These are phyloP conservation scores for Silurus lanzhouensis DNA, from an alignment of 2,797 vertebrate genomes.

Conservation along the genomic window DNA sequence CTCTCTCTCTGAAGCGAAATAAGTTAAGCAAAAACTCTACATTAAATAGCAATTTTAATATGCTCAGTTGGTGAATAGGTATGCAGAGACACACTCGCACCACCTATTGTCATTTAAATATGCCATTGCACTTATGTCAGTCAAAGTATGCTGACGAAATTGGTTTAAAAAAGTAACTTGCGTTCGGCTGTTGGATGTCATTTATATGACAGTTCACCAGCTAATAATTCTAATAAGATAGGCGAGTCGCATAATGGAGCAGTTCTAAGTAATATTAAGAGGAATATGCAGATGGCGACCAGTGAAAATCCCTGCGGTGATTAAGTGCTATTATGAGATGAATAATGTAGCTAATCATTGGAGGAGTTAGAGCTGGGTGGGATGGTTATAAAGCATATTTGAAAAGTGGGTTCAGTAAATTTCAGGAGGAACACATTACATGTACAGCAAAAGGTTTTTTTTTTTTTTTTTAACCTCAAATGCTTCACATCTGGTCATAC, in stretches of 20 bases:
- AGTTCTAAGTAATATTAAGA: slow-evolving; percentile 65
- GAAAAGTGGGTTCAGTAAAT: not conserved
- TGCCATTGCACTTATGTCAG: slow-evolving; percentile 65
- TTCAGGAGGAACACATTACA: slow-evolving; percentile 2
- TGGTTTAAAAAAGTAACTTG: slow-evolving; percentile 59
- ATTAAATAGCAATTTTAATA: slow-evolving; percentile 68
- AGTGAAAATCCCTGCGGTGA: slow-evolving; percentile 49
- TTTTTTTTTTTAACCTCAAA: not conserved
- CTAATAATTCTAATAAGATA: slow-evolving; percentile 73
- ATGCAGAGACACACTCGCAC: slow-evolving; percentile 64
- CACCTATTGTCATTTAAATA: slow-evolving; percentile 74
- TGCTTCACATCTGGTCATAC: slow-evolving; percentile 12
- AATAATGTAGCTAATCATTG: slow-evolving; percentile 64
- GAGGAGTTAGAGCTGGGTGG: slow-evolving; percentile 54
- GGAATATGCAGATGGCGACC: slow-evolving; percentile 60
- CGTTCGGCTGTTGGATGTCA: slow-evolving; percentile 55
- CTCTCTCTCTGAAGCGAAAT: slow-evolving; percentile 38
- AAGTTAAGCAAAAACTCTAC: slow-evolving; percentile 53
- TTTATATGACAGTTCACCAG: slow-evolving; percentile 67
- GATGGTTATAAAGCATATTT: slow-evolving; percentile 37
- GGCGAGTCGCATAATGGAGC: slow-evolving; percentile 60
- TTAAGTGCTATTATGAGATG: slow-evolving; percentile 58
- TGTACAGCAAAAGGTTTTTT: not conserved
- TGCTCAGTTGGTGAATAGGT: slow-evolving; percentile 64
- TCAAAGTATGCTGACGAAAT: slow-evolving; percentile 68